Evolutionary conservation across 2,797 vertebrate genomes (phyloP).

Genomic region (Hippoglossus hippoglossus): DNA sequence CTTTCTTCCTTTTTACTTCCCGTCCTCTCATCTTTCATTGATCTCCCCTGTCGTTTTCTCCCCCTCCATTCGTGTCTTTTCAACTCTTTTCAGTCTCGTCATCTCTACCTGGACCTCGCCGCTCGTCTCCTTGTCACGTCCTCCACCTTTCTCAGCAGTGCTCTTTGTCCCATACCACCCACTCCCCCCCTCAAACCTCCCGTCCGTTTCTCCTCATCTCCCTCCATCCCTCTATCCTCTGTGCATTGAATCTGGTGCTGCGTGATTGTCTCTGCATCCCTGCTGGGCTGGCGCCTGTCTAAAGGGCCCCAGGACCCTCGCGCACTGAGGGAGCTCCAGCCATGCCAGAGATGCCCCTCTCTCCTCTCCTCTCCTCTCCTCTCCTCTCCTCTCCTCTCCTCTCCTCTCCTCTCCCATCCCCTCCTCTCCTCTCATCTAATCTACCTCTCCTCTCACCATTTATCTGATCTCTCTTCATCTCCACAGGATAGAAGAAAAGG

Average conservation of each 20-base stretch:
- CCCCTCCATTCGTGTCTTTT: constrained; percentile 37
- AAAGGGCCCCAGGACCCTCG: constrained; percentile 82
- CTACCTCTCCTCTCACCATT: background rate
- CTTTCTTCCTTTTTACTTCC: constrained; percentile 57
- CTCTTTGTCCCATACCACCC: constrained; percentile 51
- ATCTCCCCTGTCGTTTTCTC: constrained; percentile 32
- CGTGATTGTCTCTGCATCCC: constrained; percentile 83
- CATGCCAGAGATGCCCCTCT: constrained; percentile 75
- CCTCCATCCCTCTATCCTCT: constrained; percentile 71
- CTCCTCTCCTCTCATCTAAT: background rate
- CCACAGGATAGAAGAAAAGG: constrained; percentile 53
- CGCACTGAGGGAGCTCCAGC: constrained; percentile 76
- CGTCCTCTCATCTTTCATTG: constrained; percentile 57
- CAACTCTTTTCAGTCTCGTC: constrained; percentile 28
- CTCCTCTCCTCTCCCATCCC: background rate
- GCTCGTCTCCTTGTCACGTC: constrained; percentile 55
- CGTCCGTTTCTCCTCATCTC: constrained; percentile 60
- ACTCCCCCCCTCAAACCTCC: constrained; percentile 41
- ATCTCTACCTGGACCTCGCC: constrained; percentile 42
- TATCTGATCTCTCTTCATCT: constrained; percentile 60
- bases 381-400: background rate
- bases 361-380: background rate
- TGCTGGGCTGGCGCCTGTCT: constrained; percentile 85
- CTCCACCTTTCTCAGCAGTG: constrained; percentile 59
- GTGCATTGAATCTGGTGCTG: constrained; percentile 80